Evolutionary conservation across 1,140 invertebrate genomes (phyloP).

Genomic region (Ctenoplectra terminalis): DNA sequence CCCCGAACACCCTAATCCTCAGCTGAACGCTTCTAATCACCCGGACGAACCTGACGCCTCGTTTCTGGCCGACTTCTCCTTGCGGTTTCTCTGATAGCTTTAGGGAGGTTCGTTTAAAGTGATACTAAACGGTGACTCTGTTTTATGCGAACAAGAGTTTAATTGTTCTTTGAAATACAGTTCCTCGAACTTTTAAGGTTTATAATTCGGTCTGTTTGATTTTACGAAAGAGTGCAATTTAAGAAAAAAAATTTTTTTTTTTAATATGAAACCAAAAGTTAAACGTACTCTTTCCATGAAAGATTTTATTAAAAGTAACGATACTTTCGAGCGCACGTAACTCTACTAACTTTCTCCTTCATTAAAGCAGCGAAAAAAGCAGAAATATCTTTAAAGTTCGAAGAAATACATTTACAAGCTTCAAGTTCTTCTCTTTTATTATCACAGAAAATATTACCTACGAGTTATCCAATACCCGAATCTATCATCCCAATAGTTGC

Average conservation of each 20-base stretch:
- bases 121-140: neutral
- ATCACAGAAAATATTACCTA: constrained; percentile 21
- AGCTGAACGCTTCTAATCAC: constrained; percentile 41
- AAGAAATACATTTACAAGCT: no score
- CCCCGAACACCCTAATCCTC: constrained; percentile 43
- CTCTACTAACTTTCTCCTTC: constrained; percentile 4
- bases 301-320: neutral
- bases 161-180: no score
- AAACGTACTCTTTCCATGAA: neutral
- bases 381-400: neutral
- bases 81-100: neutral
- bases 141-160: no score
- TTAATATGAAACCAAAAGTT: neutral
- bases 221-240: no score
- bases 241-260: no score
- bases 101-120: neutral
- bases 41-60: neutral
- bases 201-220: no score
- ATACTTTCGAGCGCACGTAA: neutral
- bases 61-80: constrained; percentile 33
- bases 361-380: neutral
- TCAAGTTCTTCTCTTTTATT: neutral
- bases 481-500: constrained; percentile 2
- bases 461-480: neutral
- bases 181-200: no score